phyloP scores from a whole-genome alignment of 2,797 vertebrate species.

The Botia kubotai region DNA sequence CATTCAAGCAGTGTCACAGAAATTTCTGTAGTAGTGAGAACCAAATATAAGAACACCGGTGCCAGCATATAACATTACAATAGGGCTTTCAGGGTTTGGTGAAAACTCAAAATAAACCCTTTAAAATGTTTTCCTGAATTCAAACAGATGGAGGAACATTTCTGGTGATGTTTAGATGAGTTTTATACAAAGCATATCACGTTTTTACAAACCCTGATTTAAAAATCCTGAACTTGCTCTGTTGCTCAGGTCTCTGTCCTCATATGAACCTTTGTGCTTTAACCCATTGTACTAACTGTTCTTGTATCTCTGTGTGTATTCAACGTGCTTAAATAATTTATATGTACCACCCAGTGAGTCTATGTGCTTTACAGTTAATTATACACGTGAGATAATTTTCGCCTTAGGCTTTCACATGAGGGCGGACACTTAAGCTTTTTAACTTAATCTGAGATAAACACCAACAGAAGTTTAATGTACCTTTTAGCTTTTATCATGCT shows the following conservation, averaged over 20 bases:
- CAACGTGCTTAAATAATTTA: conserved; percentile 6
- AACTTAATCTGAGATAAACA: conserved; percentile 15
- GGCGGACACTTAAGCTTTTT: conserved; percentile 10
- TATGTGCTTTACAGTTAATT: background rate
- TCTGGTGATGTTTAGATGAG: conserved; percentile 25
- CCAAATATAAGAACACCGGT: background rate
- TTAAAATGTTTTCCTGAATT: background rate
- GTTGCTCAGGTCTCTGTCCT: conserved; percentile 15
- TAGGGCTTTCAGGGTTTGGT: background rate
- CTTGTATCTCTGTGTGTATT: too few species aligned
- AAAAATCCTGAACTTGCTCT: conserved; percentile 35
- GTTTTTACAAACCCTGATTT: conserved; percentile 28
- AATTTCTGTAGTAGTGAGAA: too few species aligned
- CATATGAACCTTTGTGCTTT: too few species aligned
- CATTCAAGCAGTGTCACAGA: too few species aligned
- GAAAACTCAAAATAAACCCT: background rate
- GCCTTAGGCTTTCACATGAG: conserved; percentile 7
- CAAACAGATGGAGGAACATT: background rate
- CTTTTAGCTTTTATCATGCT: conserved; percentile 20
- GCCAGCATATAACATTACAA: background rate
- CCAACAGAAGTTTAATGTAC: conserved; percentile 37
- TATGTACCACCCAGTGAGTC: conserved; percentile 4
- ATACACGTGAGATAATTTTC: background rate
- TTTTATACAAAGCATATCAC: too few species aligned
- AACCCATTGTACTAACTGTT: too few species aligned